These are phyloP conservation scores for Elgonia sp. DNA, from an alignment of 2,888 invertebrate genomes.

Conservation along the genomic window DNA sequence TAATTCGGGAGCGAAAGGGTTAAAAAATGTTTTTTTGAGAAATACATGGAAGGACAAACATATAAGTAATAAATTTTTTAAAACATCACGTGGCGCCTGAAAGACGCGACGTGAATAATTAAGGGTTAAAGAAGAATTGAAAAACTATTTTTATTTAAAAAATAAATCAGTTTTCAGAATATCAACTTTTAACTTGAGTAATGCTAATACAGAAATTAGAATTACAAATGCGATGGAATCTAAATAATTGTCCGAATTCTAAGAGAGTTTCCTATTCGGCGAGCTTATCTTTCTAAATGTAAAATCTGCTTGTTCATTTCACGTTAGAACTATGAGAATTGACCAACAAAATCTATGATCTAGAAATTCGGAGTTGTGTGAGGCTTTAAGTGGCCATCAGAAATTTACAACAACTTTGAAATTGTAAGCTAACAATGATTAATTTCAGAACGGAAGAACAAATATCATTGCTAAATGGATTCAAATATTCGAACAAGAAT, in stretches of 20 bases:
- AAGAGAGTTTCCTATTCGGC: not conserved
- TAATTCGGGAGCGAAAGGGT: no score
- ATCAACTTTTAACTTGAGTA: no score
- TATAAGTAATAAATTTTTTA: no score
- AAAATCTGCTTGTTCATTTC: not conserved
- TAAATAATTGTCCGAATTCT: not conserved
- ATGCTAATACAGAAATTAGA: no score
- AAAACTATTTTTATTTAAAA: no score
- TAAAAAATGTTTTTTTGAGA: no score
- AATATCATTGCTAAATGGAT: conserved; percentile 41
- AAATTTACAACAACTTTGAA: conserved; percentile 41
- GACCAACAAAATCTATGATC: conserved; percentile 11
- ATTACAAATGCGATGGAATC: not conserved
- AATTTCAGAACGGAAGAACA: conserved; percentile 45
- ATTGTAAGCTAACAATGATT: conserved; percentile 50
- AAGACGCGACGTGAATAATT: no score
- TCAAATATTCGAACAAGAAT: conserved; percentile 68
- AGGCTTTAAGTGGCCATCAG: conserved; percentile 19
- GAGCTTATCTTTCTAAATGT: not conserved
- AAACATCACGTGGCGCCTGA: no score
- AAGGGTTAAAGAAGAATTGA: no score
- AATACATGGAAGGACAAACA: no score
- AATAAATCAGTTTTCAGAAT: no score
- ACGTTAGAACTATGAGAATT: conserved; percentile 9
- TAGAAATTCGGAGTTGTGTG: conserved; percentile 3